Conservation (phyloP, 2,888 invertebrate genomes). For the Lamellibrachia satsuma region DNA sequence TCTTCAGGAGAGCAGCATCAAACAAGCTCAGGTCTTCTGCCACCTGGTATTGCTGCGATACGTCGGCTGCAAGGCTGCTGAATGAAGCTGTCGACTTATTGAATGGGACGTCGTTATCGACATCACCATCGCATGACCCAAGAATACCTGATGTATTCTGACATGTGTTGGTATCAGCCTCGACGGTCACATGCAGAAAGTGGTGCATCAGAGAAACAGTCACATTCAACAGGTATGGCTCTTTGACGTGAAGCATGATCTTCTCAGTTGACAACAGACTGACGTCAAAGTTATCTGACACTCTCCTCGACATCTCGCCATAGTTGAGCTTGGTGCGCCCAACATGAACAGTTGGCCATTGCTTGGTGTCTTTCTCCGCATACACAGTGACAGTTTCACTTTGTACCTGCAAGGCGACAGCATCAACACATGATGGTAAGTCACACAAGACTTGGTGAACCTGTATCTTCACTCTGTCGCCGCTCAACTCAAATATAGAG, state of each 20-base stretch:
- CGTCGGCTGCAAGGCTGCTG: background rate
- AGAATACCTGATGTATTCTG: constrained; percentile 42
- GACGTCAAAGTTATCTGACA: background rate
- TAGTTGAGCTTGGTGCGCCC: background rate
- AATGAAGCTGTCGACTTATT: constrained; percentile 34
- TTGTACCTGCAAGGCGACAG: constrained; percentile 37
- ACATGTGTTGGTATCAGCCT: constrained; percentile 38
- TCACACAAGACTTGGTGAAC: constrained; percentile 46
- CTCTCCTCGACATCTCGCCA: background rate
- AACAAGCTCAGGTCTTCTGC: background rate
- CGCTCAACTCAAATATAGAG: background rate
- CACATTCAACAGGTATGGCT: background rate
- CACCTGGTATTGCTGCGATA: background rate
- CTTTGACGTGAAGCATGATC: background rate
- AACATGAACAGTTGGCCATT: background rate
- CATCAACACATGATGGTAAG: constrained; percentile 46
- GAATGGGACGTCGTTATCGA: constrained; percentile 34
- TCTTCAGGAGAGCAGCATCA: constrained; percentile 17
- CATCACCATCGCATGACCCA: constrained; percentile 40
- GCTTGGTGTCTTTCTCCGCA: background rate
- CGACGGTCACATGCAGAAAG: background rate
- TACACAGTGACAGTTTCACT: background rate
- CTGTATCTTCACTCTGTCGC: constrained; percentile 40
- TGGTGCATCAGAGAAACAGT: background rate
- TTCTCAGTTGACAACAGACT: background rate